Percentiles rank a stretch among this genome's conserved stretches.
Evolutionary conservation across 2,113 vertebrate species (phyloP).

Genomic region (Rhinogobius similis): DNA sequence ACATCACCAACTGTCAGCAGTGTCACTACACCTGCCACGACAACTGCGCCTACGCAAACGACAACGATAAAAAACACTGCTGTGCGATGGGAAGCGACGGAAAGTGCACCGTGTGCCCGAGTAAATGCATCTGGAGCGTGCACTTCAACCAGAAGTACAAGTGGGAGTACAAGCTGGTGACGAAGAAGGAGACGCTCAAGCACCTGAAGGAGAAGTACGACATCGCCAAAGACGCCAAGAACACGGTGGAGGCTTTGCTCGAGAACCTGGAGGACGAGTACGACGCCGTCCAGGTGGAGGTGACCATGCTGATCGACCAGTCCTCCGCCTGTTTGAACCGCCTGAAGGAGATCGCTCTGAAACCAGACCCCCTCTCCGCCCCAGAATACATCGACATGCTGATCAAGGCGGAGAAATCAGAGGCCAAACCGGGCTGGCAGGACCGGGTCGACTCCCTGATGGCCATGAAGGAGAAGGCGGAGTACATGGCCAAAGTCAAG

Average conservation of each 20-base stretch:
- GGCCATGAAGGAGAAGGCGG: conserved; percentile 8
- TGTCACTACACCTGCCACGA: conserved; percentile 47
- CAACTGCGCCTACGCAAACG: neutral
- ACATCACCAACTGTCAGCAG: conserved; percentile 41
- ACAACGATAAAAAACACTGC: fast-evolving
- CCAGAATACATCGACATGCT: conserved; percentile 58
- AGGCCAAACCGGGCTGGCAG: conserved; percentile 33
- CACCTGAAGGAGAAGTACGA: conserved; percentile 24
- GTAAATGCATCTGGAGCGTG: conserved; percentile 15
- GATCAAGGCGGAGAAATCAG: conserved; percentile 35
- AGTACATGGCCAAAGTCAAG: neutral
- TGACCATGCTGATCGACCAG: neutral
- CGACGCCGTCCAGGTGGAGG: fast-evolving
- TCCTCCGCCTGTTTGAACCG: conserved; percentile 20
- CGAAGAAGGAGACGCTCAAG: neutral
- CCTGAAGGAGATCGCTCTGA: conserved; percentile 55
- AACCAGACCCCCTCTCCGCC: conserved; percentile 47
- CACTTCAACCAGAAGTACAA: conserved; percentile 46
- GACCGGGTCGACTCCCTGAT: conserved; percentile 13
- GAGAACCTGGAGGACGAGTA: conserved; percentile 4
- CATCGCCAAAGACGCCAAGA: neutral
- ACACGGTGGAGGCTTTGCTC: neutral
- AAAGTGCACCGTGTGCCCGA: conserved; percentile 12
- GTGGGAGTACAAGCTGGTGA: neutral
- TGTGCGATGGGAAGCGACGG: neutral